Evolutionary conservation across 2,113 vertebrate genomes (phyloP).

Genomic region (Cnemophilus loriae): DNA sequence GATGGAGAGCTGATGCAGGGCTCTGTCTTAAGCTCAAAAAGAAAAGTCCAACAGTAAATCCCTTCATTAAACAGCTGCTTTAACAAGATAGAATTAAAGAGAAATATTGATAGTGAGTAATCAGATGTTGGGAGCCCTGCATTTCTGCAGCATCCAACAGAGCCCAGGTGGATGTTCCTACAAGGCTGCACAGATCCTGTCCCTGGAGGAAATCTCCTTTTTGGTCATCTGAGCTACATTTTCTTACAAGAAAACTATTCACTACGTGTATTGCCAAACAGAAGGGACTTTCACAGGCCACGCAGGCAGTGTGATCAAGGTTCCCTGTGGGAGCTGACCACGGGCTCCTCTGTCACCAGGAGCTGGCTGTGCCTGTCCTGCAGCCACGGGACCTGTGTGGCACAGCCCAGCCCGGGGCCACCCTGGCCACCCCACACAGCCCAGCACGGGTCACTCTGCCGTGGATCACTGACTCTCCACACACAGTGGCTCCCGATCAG

Average conservation of each 20-base stretch:
- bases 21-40: not conserved
- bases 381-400: rapidly evolving
- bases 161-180: not conserved
- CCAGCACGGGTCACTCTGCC: not conserved
- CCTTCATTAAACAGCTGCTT: not conserved
- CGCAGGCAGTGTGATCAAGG: rapidly evolving
- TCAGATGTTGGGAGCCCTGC: not conserved
- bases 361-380: not conserved
- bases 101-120: not conserved
- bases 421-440: not conserved
- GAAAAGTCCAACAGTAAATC: not conserved
- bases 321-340: rapidly evolving
- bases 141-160: not conserved
- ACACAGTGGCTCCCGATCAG: not conserved
- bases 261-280: not conserved
- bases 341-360: rapidly evolving
- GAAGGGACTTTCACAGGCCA: not conserved
- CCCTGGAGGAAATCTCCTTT: not conserved
- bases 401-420: not conserved
- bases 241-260: not conserved
- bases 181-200: not conserved
- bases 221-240: not conserved
- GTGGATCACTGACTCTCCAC: not conserved
- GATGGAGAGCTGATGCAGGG: not conserved
- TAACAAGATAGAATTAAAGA: not conserved